Base-by-base conservation (phyloP, 2,888 invertebrate species). In the Dascillus cervinus region DNA sequence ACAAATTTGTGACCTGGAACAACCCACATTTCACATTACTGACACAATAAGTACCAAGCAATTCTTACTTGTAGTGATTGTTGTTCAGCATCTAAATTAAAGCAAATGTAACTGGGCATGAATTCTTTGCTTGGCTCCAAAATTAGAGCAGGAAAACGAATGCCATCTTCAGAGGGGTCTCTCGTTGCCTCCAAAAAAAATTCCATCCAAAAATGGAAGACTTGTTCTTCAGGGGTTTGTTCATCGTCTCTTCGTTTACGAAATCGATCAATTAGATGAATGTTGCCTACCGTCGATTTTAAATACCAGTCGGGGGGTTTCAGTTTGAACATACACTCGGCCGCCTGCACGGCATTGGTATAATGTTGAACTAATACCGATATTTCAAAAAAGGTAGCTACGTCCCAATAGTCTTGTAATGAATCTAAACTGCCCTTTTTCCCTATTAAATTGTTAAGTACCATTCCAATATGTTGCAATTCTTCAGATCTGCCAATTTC, bases 321-420 rank as follows among this genome's bases (percentile, higher is more conserved):
- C 32, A 90, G 60, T 62, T 83, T 86, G 52, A 89, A 90, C 90
- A 90, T 90, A 56, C 86, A 88, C 60, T 89, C 87, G 0, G 97
- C 94, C 8, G 97, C 97, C 67, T 94, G 92, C 48, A 92, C 86
- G 0, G 97, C 96, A 65, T 97, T 97, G 8, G 82, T 77, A 60
- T 95, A 97, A 63, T 98, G 95, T 64, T 96, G 92, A 2, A 95
- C 95, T 14, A 98, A 70, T 0, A 98, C 96, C 25, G 94, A 94
- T 46, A 97, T 96, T 68, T 96, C 96, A 64, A 97, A 96, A 71
- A 92, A 98, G 2, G 92, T 96, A 0, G 96, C 96, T 8, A 98
- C 96, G 63, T 96, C 96, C 98, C 98, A 98, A 59, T 98, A 98
- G 60, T 98, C 96, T 49, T 84, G 85, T 11, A 98, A 70, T 1